These are phyloP conservation scores for Melanerpes formicivorus DNA, from an alignment of 2,113 vertebrate species.

Conservation along the genomic window DNA sequence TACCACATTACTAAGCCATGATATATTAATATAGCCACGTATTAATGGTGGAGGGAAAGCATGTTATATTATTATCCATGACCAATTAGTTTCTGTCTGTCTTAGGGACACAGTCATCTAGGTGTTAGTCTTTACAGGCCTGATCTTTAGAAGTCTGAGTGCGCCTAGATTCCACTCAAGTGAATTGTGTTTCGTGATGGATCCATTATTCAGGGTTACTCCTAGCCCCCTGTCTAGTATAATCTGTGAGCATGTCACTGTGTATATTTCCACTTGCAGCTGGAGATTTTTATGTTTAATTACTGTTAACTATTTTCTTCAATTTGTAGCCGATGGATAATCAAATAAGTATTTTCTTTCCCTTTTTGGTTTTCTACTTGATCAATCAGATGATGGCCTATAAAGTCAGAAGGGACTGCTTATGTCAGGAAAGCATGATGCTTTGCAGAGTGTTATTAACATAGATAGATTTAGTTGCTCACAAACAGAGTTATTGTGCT, in stretches of 20 bases:
- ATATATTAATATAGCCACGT: conserved; percentile 64
- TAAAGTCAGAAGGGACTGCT: background rate
- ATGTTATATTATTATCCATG: conserved; percentile 67
- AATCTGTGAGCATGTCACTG: background rate
- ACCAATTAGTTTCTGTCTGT: conserved; percentile 68
- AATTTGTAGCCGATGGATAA: background rate
- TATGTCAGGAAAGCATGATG: background rate
- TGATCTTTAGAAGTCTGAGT: conserved; percentile 21
- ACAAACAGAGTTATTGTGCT: conserved; percentile 22
- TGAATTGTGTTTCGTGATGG: conserved; percentile 9
- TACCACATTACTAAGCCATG: conserved; percentile 53
- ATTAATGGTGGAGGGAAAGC: conserved; percentile 64
- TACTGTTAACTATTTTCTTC: conserved; percentile 11
- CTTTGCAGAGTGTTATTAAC: background rate
- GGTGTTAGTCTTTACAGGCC: conserved; percentile 24
- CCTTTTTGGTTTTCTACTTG: background rate
- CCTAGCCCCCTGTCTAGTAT: background rate
- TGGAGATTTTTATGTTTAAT: conserved; percentile 5
- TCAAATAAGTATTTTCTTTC: background rate
- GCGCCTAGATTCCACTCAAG: background rate
- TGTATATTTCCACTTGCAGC: background rate
- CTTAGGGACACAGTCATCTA: conserved; percentile 40
- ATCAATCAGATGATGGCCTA: background rate
- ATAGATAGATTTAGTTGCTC: background rate
- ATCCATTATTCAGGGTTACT: background rate